Conservation (phyloP, 2,888 invertebrate species). For the Rhingia campestris region DNA sequence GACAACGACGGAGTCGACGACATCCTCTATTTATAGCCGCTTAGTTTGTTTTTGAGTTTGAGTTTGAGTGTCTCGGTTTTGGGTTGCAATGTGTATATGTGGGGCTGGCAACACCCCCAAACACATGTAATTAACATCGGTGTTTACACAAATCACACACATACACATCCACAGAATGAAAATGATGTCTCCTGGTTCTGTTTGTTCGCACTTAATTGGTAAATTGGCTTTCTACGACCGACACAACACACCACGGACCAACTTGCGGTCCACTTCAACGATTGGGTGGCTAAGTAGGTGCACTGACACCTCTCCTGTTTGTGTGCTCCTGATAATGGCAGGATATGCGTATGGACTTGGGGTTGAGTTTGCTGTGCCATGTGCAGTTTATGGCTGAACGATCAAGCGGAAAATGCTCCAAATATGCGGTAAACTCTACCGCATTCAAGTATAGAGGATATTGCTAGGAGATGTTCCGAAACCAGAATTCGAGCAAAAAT, state of each 20-base stretch:
- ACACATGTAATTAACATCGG: constrained; percentile 73
- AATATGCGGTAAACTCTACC: constrained; percentile 69
- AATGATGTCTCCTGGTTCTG: constrained; percentile 72
- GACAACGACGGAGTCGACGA: constrained; percentile 30
- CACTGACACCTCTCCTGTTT: constrained; percentile 16
- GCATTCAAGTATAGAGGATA: constrained; percentile 60
- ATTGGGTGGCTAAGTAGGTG: constrained; percentile 47
- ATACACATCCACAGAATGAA: constrained; percentile 42
- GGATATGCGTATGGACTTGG: constrained; percentile 16
- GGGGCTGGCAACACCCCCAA: constrained; percentile 39
- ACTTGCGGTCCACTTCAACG: constrained; percentile 70
- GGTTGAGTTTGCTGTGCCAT: constrained; percentile 47
- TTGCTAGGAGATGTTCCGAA: constrained; percentile 65
- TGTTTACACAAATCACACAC: constrained; percentile 74
- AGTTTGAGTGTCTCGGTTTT: constrained; percentile 36
- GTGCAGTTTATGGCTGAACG: constrained; percentile 72
- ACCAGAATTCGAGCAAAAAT: constrained; percentile 63
- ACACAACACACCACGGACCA: constrained; percentile 67
- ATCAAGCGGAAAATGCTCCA: constrained; percentile 72
- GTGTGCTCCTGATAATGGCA: constrained; percentile 31
- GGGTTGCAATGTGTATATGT: neutral
- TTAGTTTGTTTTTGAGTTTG: constrained; percentile 68
- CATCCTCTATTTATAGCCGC: constrained; percentile 67
- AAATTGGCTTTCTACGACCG: constrained; percentile 73
- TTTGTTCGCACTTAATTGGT: constrained; percentile 74